Evolutionary conservation across 2,888 invertebrate species (phyloP).

Genomic region (Pilophorus perplexus): DNA sequence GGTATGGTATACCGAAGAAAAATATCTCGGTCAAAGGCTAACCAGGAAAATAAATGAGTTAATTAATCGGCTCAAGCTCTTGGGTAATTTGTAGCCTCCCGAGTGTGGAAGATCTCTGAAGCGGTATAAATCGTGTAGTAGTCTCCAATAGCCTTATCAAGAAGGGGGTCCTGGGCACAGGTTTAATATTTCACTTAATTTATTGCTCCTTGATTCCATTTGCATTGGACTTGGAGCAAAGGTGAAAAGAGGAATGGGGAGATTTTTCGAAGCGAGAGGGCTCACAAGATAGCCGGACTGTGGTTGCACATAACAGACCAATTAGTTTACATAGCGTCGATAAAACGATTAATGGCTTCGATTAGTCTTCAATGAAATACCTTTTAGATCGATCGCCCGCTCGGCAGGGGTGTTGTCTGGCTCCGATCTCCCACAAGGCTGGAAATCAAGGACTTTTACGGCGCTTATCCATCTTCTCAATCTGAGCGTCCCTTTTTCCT

Average conservation of each 20-base stretch:
- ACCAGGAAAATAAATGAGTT: constrained; percentile 42
- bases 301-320: not conserved
- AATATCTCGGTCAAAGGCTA: constrained; percentile 42
- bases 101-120: constrained; percentile 40
- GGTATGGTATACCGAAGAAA: constrained; percentile 14
- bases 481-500: constrained; percentile 41
- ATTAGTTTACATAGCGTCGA: constrained; percentile 35
- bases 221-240: constrained; percentile 29
- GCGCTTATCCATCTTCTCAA: constrained; percentile 30
- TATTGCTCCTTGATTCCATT: constrained; percentile 43
- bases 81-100: constrained; percentile 38
- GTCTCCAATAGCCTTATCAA: constrained; percentile 42
- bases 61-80: constrained; percentile 39
- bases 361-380: constrained; percentile 38
- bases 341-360: constrained; percentile 36
- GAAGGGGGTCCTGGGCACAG: constrained; percentile 25
- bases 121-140: constrained; percentile 42
- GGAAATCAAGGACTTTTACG: constrained; percentile 36
- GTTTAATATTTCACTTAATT: constrained; percentile 44
- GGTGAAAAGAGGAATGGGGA: constrained; percentile 1
- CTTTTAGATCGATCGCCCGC: constrained; percentile 20
- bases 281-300: not conserved
- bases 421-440: constrained; percentile 26
- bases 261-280: not conserved
- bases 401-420: not conserved